Conservation (phyloP, 2,113 vertebrate genomes). For the Brachyhypopomus occidentalis region DNA sequence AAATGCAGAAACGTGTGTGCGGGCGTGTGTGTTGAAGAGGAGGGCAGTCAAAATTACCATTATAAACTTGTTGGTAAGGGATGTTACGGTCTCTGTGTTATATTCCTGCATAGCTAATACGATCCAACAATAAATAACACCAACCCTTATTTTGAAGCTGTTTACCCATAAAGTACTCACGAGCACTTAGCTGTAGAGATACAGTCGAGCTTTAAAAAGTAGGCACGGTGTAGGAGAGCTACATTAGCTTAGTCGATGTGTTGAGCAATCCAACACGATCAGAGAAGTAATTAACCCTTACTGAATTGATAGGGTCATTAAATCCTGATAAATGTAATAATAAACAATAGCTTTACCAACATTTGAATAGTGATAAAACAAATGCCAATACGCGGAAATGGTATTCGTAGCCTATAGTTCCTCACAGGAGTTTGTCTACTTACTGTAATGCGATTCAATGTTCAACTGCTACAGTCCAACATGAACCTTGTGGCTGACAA, state of each 20-base stretch:
- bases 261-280: neutral
- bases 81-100: neutral
- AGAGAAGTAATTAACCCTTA: too few species aligned
- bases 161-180: neutral
- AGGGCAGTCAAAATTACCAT: neutral
- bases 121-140: neutral
- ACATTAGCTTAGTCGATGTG: neutral
- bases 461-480: neutral
- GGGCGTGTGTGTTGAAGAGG: neutral
- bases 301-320: too few species aligned
- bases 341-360: too few species aligned
- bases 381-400: too few species aligned
- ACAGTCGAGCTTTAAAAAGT: neutral
- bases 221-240: neutral
- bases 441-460: neutral
- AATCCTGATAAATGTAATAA: too few species aligned
- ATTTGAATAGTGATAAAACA: too few species aligned
- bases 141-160: neutral
- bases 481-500: neutral
- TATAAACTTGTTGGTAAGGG: neutral
- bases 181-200: neutral
- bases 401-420: too few species aligned
- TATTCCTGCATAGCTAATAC: neutral
- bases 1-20: neutral
- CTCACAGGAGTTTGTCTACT: neutral